Evolutionary conservation across 2,888 invertebrate genomes (phyloP).

Genomic region (Caenorhabditis japonica): DNA sequence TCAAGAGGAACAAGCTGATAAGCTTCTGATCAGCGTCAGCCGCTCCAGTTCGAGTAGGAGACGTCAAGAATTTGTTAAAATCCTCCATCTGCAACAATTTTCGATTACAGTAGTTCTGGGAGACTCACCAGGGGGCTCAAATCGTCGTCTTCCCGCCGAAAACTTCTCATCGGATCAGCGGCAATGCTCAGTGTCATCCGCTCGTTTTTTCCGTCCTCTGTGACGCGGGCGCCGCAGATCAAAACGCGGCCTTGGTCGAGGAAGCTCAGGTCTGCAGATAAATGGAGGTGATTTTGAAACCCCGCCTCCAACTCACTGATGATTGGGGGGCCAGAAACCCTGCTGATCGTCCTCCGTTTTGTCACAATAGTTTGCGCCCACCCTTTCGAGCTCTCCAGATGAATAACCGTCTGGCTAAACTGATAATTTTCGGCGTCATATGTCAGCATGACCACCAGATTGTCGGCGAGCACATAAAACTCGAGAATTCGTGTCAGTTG

Average conservation of each 20-base stretch:
- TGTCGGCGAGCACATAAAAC: conserved; percentile 20
- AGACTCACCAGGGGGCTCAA: conserved; percentile 12
- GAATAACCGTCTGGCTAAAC: conserved; percentile 24
- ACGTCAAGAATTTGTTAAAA: conserved; percentile 30
- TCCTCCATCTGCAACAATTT: conserved; percentile 27
- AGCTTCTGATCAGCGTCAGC: neutral
- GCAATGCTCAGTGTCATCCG: conserved; percentile 29
- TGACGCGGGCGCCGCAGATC: conserved; percentile 26
- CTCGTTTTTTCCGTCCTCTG: conserved; percentile 10
- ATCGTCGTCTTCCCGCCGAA: conserved; percentile 15
- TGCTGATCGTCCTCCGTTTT: conserved; percentile 18
- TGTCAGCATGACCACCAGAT: conserved; percentile 16
- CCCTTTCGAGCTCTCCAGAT: conserved; percentile 2
- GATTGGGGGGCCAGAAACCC: conserved; percentile 27
- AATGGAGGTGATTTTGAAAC: neutral
- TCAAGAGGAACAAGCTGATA: conserved; percentile 25
- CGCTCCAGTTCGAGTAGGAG: neutral
- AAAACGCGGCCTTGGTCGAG: conserved; percentile 28
- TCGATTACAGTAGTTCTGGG: neutral
- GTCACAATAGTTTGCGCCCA: conserved; percentile 24
- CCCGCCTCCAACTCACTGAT: conserved; percentile 23
- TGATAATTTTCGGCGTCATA: conserved; percentile 28
- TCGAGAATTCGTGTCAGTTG: conserved; percentile 22
- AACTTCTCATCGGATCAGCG: conserved; percentile 26
- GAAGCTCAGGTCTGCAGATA: conserved; percentile 21